Base-by-base conservation (phyloP, 2,113 vertebrate species). In the Datnioides undecimradiatus region DNA sequence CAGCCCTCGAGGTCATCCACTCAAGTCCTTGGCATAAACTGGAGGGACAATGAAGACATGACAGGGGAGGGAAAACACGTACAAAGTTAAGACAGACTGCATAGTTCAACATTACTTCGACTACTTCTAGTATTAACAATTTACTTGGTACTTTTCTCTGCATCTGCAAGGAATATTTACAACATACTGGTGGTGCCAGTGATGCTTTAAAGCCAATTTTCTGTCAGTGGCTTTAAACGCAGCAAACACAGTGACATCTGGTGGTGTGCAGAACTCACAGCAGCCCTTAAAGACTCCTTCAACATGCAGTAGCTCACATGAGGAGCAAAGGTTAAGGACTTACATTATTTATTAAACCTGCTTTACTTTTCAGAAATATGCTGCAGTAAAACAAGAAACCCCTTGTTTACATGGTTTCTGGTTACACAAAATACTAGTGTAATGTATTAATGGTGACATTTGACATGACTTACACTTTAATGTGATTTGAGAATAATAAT, bases 21-120 rank as follows among this genome's bases (percentile, higher is more conserved):
- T 99, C 98, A 19, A 99, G 97, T 89, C 98, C 98, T 95, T 99
- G 98, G 90, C 97, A 99, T 84, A 99, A 95, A 17, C 98, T 99
- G 92, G 14, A 86, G 66, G 29, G 52, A 69, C 23, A 45, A 65
- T 1, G 8, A 43, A 45, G n/a, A 40, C 2, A 31, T 3, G 41
- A 73, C 29, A 46, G 58, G 0, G 1, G 5, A 29, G 9, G 49
- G 36, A 73, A 40, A 85, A 25, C n/a, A n/a, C 9, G 9, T 6
- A 9, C 23, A 46, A 5, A 8, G 8, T 45, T n/a, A n/a, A n/a
- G 3, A 1, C 17, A 21, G 5, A 3, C 8, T 75, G 27, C 10
- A 25, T n/a, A n/a, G n/a, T n/a, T n/a, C n/a, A 23, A 43, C 4
- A 12, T 12, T n/a, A n/a, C 67, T 59, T 43, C 5, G 29, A 1